Evolutionary conservation across 37 sponge, comb jelly and placozoan genomes (phyloP), one percentile per base, ranked within the genome.

Genomic region (Sycon ciliatum): DNA sequence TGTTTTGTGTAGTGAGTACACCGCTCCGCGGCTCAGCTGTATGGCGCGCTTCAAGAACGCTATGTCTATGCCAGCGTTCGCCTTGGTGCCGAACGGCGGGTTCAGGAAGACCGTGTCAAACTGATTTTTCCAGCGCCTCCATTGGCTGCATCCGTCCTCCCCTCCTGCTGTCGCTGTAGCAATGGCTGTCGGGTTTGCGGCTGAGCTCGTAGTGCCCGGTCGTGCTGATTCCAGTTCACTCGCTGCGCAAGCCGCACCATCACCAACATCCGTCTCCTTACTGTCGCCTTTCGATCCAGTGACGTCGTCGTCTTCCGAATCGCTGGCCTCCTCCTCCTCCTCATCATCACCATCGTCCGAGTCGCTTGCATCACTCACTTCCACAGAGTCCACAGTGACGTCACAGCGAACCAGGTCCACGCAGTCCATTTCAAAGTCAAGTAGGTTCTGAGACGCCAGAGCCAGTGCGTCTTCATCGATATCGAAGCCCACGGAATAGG

Each of bases 51-150:
- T 39, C 2, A 91, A 39, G 53, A 86, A 90, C 13, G 32, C 34
- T 4, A 65, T 36, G 58, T 82, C 80, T 42, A 63, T 78, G 5
- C 85, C 79, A 0, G 3, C 3, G 35, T 86, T 72, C n/a, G 27
- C 34, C 38, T 85, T 78, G 26, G 84, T 83, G 4, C 98, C 98
- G 83, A 91, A 96, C 3, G 98, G 98, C 24, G 93, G 98, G 56
- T 96, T 96, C 87, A 81, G 91, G 1, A 96, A 74, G 3, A 88
- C 87, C 2, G 81, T 73, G 72, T 96, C 89, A 34, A 85, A 77
- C 49, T 13, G 22, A 0, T 26, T 36, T 11, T 26, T 22, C 9
- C 29, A 9, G 63, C 22, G 29, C 9, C n/a, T 27, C 16, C 63
- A n/a, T 13, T 42, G 49, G 13, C 13, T 9, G 13, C 9, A 13